Conservation (phyloP, 2,797 vertebrate species). For the Enteromius afrohamiltoni region DNA sequence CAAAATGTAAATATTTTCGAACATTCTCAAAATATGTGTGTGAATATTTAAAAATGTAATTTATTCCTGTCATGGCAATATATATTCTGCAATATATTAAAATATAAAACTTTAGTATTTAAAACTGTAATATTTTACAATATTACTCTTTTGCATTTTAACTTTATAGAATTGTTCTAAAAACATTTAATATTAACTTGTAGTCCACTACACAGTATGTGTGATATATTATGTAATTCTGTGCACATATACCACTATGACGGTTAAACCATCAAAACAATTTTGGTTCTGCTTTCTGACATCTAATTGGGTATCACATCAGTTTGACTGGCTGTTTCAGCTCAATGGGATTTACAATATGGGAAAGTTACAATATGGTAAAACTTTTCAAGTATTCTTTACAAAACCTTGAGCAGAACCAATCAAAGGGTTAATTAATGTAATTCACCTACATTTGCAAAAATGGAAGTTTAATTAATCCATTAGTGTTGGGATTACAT, state of each 20-base stretch:
- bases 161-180: not conserved
- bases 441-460: not conserved
- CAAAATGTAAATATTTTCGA: no score
- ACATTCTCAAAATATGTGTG: no score
- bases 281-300: not conserved
- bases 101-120: not conserved
- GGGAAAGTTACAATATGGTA: constrained; percentile 1
- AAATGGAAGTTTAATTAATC: not conserved
- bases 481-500: not conserved
- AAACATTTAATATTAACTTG: no score
- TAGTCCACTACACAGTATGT: not conserved
- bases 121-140: not conserved
- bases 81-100: not conserved
- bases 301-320: not conserved
- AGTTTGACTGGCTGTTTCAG: not conserved
- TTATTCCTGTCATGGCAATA: no score
- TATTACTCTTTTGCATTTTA: not conserved
- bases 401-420: not conserved
- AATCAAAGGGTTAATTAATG: not conserved
- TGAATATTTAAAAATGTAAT: no score
- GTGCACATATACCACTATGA: not conserved
- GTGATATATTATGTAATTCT: not conserved
- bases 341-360: not conserved
- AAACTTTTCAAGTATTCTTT: not conserved
- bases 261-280: not conserved